Conservation (phyloP, 2,888 invertebrate genomes). For the Mechanitis mazaeus region DNA sequence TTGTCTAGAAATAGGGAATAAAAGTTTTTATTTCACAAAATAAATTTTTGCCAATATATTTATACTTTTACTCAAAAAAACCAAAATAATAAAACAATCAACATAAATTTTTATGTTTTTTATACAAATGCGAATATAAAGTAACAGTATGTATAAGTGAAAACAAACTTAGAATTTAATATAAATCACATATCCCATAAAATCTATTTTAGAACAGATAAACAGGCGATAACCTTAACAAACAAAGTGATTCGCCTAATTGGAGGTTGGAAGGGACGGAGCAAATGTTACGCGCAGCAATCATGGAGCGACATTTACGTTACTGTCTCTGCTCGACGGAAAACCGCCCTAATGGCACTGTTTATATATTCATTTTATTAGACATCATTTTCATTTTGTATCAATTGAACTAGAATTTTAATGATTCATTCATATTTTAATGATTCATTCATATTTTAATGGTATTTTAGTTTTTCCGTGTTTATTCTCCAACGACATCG, state of each 20-base stretch:
- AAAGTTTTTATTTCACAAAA: too few relatives aligned
- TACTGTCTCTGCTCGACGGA: slow-evolving; percentile 14
- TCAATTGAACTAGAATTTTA: not conserved
- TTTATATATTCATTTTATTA: not conserved
- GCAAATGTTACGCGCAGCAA: slow-evolving; percentile 65
- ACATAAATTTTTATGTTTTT: too few relatives aligned
- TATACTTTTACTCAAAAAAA: too few relatives aligned
- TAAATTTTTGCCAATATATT: too few relatives aligned
- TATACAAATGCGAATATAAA: too few relatives aligned
- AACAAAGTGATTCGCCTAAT: slow-evolving; percentile 48
- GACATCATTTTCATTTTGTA: not conserved
- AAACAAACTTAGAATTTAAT: not conserved
- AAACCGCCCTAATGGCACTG: slow-evolving; percentile 10
- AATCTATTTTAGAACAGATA: slow-evolving; percentile 16
- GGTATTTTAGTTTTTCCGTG: too few relatives aligned
- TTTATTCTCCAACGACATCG: too few relatives aligned
- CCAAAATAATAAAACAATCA: too few relatives aligned
- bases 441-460: too few relatives aligned
- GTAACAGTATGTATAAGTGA: too few relatives aligned
- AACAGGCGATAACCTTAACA: slow-evolving; percentile 27
- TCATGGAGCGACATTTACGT: slow-evolving; percentile 59
- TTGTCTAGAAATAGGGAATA: too few relatives aligned
- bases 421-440: too few relatives aligned
- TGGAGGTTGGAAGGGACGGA: slow-evolving; percentile 44
- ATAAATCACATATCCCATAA: slow-evolving; percentile 13